Evolutionary conservation across 2,888 invertebrate genomes (phyloP).

Genomic region (Calliopum simillimum): DNA sequence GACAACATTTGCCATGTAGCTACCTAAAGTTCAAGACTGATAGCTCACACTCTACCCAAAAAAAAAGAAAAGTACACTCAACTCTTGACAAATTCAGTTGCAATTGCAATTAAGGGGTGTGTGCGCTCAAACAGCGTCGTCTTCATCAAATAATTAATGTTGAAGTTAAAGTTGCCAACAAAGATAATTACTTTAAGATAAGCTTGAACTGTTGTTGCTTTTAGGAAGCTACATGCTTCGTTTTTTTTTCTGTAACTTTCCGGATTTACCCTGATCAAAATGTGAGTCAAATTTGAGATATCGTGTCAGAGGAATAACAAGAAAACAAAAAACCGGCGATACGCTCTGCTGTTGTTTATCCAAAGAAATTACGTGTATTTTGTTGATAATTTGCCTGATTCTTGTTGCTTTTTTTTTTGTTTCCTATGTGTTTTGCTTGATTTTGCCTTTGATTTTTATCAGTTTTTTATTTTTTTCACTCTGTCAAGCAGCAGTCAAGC

Average conservation of each 20-base stretch:
- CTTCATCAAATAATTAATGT: conserved; percentile 10
- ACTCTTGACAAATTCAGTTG: too few relatives aligned
- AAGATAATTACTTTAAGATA: conserved; percentile 28
- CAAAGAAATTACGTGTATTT: neutral
- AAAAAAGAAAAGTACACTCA: too few relatives aligned
- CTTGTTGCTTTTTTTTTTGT: neutral
- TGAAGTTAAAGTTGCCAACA: conserved; percentile 19
- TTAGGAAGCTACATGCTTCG: conserved; percentile 10
- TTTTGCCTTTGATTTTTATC: conserved; percentile 1
- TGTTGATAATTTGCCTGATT: neutral
- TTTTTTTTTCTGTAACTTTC: too few relatives aligned
- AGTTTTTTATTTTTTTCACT: conserved; percentile 13
- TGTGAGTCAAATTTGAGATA: too few relatives aligned
- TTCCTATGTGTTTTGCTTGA: neutral
- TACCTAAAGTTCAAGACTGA: too few relatives aligned
- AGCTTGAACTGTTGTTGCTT: conserved; percentile 17
- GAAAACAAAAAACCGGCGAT: neutral
- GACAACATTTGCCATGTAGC: too few relatives aligned
- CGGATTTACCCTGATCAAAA: neutral
- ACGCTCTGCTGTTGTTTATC: neutral
- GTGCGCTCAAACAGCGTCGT: too few relatives aligned
- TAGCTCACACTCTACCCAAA: too few relatives aligned
- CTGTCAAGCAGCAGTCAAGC: neutral
- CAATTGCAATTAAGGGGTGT: too few relatives aligned
- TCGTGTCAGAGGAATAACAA: too few relatives aligned